Percentiles rank a stretch among this genome's conserved stretches.
Conservation (phyloP, 2,113 vertebrate genomes). For the Macquaria australasica region DNA sequence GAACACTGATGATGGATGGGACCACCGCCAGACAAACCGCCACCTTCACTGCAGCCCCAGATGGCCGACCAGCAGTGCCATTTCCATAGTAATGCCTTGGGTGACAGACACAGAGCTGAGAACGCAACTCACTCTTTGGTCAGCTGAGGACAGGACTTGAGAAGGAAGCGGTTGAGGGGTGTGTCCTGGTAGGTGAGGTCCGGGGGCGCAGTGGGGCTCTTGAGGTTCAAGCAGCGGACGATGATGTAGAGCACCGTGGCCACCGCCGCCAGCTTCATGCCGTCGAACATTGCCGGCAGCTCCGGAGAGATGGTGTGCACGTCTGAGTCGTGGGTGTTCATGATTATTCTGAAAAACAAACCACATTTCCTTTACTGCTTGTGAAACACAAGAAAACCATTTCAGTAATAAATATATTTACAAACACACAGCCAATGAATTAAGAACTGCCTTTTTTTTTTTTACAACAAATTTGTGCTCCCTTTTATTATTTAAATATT, state of each 20-base stretch:
- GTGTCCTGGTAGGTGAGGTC: conserved; percentile 95
- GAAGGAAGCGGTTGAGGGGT: conserved; percentile 90
- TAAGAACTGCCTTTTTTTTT: background rate
- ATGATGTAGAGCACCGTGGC: conserved; percentile 95
- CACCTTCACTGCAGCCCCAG: conserved; percentile 34
- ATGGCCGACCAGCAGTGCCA: conserved; percentile 16
- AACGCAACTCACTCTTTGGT: conserved; percentile 97
- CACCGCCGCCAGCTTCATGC: conserved; percentile 96
- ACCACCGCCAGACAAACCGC: conserved; percentile 41
- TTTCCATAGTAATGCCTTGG: conserved; percentile 50
- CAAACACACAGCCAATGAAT: background rate
- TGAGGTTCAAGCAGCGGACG: conserved; percentile 96
- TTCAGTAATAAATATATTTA: background rate
- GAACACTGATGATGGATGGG: conserved; percentile 50
- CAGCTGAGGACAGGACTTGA: conserved; percentile 95
- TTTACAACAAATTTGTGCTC: background rate
- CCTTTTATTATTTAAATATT: background rate
- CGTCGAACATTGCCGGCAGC: conserved; percentile 96
- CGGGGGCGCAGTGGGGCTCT: conserved; percentile 95
- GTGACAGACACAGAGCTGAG: conserved; percentile 19
- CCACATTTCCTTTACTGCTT: background rate
- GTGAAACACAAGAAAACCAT: background rate
- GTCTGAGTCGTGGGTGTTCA: conserved; percentile 80
- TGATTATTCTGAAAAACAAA: conserved; percentile 72
- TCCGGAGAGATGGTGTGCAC: conserved; percentile 87